A percentile compares a stretch with the other conserved stretches of the same genome.
Evolutionary conservation across 2,888 invertebrate genomes (phyloP).

Genomic region (Eristalis tenax): DNA sequence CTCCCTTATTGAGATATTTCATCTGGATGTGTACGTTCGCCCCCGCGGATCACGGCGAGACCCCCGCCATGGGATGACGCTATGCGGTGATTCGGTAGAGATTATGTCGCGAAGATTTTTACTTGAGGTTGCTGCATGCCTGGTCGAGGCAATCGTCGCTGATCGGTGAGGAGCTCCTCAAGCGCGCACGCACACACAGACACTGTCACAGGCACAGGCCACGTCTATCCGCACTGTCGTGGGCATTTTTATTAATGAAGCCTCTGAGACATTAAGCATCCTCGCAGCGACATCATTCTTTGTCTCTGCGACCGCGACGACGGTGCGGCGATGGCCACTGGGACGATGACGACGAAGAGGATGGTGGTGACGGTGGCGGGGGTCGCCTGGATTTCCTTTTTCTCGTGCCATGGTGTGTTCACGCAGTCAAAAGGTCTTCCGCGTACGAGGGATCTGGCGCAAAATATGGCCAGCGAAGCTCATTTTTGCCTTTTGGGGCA

Average conservation of each 20-base stretch:
- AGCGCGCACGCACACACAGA: neutral
- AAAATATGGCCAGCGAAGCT: constrained; percentile 69
- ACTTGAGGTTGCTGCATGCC: neutral
- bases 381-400: neutral
- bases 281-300: constrained; percentile 64
- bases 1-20: constrained; percentile 72
- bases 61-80: neutral
- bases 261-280: constrained; percentile 68
- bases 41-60: constrained; percentile 19
- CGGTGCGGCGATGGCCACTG: neutral
- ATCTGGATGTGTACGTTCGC: constrained; percentile 40
- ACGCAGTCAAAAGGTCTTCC: constrained; percentile 70
- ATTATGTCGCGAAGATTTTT: constrained; percentile 66
- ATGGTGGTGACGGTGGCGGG: neutral
- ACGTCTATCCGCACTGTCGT: constrained; percentile 25
- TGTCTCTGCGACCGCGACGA: constrained; percentile 31
- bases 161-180: neutral
- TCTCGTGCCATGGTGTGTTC: constrained; percentile 44
- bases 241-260: constrained; percentile 71
- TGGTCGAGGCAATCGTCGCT: constrained; percentile 46
- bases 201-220: neutral
- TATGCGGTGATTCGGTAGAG: constrained; percentile 39
- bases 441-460: constrained; percentile 67
- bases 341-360: neutral
- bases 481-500: constrained; percentile 71